Base-by-base conservation (phyloP, 1,140 invertebrate species). In the Mycetomoellerius zeteki region DNA sequence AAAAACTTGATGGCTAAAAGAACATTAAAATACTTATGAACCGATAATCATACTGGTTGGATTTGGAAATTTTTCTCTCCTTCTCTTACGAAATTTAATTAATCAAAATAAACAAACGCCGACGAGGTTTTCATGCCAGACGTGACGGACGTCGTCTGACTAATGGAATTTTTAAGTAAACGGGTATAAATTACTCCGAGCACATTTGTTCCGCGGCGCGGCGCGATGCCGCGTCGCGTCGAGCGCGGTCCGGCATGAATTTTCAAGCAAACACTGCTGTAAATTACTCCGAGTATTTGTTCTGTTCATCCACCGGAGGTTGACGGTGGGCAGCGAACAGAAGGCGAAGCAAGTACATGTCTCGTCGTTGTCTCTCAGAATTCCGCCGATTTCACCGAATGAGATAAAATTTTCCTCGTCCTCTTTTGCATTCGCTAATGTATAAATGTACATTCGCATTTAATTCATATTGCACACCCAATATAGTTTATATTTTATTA, bases 121-220 rank as follows among this genome's bases (percentile, higher is more conserved):
- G 54, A 6, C 27, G 27, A 56, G 58, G 1, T 56, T 62, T 24
- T 30, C 52, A 65, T 50, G 21, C 52, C 54, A 21, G 33, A 50
- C 47, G 27, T 52, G 56, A 56, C 71, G 50, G 19, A 78, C 82
- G 73, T 76, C 72, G 81, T 47, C 21, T 43, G 60, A 56, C 85
- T 89, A 89, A 90, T 90, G 89, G 88, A 90, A 90, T 90, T 90
- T 90, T 90, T 90, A 87, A 90, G 88, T 73, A 89, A 90, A 90
- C 89, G 77, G 30, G 54, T 56, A 52, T 72, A 76, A 84, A 87
- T 89, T 88, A 78, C 84, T 81, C 84, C 54, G 37, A 65, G 21
- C 86, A 33, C 86, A 30, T 76, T 88, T 85, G 88, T 72, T 54
- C 50, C 62, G 50, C 60, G 60, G 77, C 76, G 77, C 33, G 24